Percentiles rank a stretch among this genome's conserved stretches.
These are phyloP conservation scores for Palythoa grandiflora DNA, from an alignment of 92 coral and sea anemone species.

Conservation along the genomic window DNA sequence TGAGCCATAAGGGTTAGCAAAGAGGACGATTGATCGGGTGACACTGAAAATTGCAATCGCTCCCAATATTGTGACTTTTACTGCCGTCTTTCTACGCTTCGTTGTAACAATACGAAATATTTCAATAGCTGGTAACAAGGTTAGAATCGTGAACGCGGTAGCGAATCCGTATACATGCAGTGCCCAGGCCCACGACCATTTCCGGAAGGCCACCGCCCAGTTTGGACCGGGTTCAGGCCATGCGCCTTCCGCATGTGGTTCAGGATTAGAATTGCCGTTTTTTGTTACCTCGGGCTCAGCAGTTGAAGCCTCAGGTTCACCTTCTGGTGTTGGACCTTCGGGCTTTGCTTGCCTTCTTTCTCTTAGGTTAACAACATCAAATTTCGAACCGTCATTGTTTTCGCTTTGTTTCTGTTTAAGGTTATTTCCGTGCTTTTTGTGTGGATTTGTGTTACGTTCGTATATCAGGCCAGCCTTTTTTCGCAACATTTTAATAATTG, in stretches of 20 bases:
- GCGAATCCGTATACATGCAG: conserved; percentile 88
- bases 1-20: conserved; percentile 85
- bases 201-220: conserved; percentile 77
- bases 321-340: background rate
- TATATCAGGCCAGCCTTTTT: background rate
- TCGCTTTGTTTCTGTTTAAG: background rate
- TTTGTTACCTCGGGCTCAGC: conserved; percentile 51
- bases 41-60: conserved; percentile 74
- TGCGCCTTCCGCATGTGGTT: conserved; percentile 69
- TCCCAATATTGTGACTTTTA: conserved; percentile 75
- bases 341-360: conserved; percentile 21
- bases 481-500: background rate
- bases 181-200: conserved; percentile 96
- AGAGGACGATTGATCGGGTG: conserved; percentile 81
- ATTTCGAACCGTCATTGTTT: background rate
- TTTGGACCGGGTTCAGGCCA: conserved; percentile 99
- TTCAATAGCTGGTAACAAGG: conserved; percentile 70
- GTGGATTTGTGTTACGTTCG: background rate
- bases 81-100: conserved; percentile 66
- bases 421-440: background rate
- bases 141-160: conserved; percentile 62
- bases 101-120: conserved; percentile 63
- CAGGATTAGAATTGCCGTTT: conserved; percentile 70
- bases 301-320: conserved; percentile 40
- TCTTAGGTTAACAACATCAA: background rate